Conservation (phyloP, 2,797 vertebrate species). For the Alauda arvensis region DNA sequence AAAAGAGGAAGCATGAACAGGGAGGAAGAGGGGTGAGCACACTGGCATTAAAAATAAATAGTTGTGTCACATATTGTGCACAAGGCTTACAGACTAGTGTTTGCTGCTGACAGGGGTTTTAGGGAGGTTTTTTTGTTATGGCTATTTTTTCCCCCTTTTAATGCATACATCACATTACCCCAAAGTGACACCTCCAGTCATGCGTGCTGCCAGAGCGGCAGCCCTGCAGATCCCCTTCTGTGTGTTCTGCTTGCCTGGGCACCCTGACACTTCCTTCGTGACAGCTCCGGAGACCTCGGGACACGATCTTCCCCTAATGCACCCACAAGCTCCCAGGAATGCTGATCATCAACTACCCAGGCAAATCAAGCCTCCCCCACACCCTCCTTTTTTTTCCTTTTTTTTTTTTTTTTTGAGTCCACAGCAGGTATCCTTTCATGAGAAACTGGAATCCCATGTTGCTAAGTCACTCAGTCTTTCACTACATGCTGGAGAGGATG, state of each 20-base stretch:
- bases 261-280: conserved; percentile 20
- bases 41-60: not conserved
- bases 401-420: not conserved
- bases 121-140: not conserved
- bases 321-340: not conserved
- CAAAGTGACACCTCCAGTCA: conserved; percentile 45
- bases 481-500: not conserved
- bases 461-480: conserved; percentile 13
- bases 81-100: not conserved
- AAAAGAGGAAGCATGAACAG: not conserved
- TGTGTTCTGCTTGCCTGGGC: conserved; percentile 53
- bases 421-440: conserved; percentile 1
- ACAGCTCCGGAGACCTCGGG: conserved; percentile 40
- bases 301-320: not conserved
- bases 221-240: conserved; percentile 44
- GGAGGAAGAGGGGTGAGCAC: not conserved
- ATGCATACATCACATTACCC: conserved; percentile 24
- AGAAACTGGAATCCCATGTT: not conserved
- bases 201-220: not conserved
- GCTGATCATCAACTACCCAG: not conserved
- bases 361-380: not conserved
- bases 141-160: not conserved
- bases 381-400: too few relatives aligned
- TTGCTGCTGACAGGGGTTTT: not conserved
- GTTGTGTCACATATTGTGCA: not conserved